Evolutionary conservation across 2,888 invertebrate species (phyloP).

Genomic region (Cetonia aurata): DNA sequence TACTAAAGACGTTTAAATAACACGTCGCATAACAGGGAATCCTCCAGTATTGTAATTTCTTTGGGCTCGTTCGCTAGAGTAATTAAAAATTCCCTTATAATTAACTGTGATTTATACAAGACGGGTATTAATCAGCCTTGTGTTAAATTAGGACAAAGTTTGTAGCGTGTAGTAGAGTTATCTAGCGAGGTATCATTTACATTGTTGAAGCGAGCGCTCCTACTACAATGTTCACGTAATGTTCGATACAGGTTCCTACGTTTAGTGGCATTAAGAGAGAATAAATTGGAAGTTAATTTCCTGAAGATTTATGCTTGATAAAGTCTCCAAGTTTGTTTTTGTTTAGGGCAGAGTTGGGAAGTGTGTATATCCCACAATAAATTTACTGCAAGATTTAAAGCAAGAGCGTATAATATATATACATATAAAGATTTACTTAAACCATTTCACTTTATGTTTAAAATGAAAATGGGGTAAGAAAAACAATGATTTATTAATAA

Average conservation of each 20-base stretch:
- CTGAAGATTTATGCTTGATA: slow-evolving; percentile 27
- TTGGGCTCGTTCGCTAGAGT: background rate
- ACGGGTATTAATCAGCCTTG: slow-evolving; percentile 27
- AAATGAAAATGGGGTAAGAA: too few species aligned
- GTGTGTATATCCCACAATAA: too few species aligned
- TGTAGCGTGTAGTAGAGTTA: slow-evolving; percentile 17
- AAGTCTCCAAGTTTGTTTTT: slow-evolving; percentile 14
- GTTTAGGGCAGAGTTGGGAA: background rate
- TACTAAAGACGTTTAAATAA: too few species aligned
- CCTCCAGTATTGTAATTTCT: too few species aligned
- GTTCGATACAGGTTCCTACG: slow-evolving; percentile 20
- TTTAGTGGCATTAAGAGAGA: slow-evolving; percentile 34
- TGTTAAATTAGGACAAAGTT: slow-evolving; percentile 31
- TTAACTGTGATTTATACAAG: slow-evolving; percentile 25
- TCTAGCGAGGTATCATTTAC: background rate
- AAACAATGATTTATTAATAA: too few species aligned
- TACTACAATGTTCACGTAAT: background rate
- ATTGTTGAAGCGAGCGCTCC: background rate
- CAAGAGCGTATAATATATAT: too few species aligned
- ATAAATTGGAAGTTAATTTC: slow-evolving; percentile 35
- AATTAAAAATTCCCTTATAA: slow-evolving; percentile 30
- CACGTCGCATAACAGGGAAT: too few species aligned
- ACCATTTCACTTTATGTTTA: too few species aligned
- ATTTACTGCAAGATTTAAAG: too few species aligned
- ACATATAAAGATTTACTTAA: too few species aligned